Evolutionary conservation across 2,113 vertebrate genomes (phyloP).

Genomic region (Tyrannus savana): DNA sequence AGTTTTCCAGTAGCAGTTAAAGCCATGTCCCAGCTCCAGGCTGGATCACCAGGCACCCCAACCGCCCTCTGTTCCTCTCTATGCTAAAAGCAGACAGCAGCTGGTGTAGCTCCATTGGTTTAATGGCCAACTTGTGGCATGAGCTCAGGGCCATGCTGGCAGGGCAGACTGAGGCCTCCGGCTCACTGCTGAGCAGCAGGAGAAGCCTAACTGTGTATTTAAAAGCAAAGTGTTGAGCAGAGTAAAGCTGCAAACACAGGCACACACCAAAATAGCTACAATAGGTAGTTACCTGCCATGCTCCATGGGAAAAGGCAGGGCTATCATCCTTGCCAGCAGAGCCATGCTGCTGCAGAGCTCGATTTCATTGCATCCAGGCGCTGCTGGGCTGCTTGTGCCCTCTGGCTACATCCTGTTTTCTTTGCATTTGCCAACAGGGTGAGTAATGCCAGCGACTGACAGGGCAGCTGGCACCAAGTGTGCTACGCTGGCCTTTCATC

Average conservation of each 20-base stretch:
- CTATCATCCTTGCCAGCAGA: neutral
- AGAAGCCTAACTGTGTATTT: neutral
- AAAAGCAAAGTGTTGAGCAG: neutral
- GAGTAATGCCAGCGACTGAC: constrained; percentile 8
- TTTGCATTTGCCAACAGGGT: constrained; percentile 5
- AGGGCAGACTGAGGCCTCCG: neutral
- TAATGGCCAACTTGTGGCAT: neutral
- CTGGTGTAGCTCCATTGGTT: neutral
- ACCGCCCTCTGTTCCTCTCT: rapidly evolving
- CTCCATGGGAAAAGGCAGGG: neutral
- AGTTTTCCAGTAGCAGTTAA: neutral
- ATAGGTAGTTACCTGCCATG: neutral
- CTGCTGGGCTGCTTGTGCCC: neutral
- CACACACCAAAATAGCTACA: neutral
- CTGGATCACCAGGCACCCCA: neutral
- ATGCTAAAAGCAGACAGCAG: neutral
- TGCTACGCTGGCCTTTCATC: constrained; percentile 25
- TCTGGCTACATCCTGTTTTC: constrained; percentile 32
- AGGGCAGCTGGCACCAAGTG: constrained; percentile 14
- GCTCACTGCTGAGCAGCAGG: neutral
- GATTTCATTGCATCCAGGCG: neutral
- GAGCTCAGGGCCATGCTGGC: rapidly evolving
- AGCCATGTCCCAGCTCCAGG: neutral
- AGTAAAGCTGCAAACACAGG: neutral
- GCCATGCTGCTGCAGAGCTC: neutral